Evolutionary conservation across 2,888 invertebrate species (phyloP), one percentile per base, ranked within the genome.

Genomic region (Corythucha ciliata): DNA sequence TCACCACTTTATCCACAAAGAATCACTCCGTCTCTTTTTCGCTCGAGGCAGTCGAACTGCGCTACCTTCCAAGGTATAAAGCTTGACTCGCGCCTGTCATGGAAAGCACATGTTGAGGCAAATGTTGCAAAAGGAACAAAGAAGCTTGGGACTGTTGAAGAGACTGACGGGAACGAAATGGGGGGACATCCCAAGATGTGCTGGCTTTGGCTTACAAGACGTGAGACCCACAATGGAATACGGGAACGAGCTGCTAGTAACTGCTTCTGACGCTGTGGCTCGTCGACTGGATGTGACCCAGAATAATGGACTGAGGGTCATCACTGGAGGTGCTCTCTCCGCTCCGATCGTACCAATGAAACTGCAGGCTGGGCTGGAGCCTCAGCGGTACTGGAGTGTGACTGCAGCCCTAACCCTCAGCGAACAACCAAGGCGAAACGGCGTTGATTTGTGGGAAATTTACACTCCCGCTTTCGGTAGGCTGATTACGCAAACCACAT

Each of bases 181-280:
- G 40, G 40, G 40, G 10, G 40, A 22, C 40, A 20, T 21, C 6
- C n/a, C n/a, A n/a, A n/a, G n/a, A n/a, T n/a, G n/a, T n/a, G n/a
- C n/a, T n/a, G n/a, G n/a, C n/a, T n/a, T n/a, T n/a, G n/a, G n/a
- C n/a, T n/a, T n/a, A n/a, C 40, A 21, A 10, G 40, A 40, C 16
- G 40, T 40, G 2, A 39, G 39, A 39, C 39, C 39, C 18, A 39
- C 39, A 39, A 16, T 39, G 39, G 39, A 39, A 39, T 39, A 39
- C 21, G 39, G 39, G n/a, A 39, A 39, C 21, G 39, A 39, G 39
- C 39, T 39, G 39, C 18, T 39, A 4, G 39, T 18, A 7, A 39
- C 39, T 20, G 39, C 39, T 4, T 39, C 39, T 12, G 39, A 39
- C 6, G 16, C 39, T 20, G 18, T 22, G 4, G 39, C 22, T 16